These are phyloP conservation scores for Gallinago nigripennis DNA, from an alignment of 2,797 vertebrate species.

Conservation along the genomic window DNA sequence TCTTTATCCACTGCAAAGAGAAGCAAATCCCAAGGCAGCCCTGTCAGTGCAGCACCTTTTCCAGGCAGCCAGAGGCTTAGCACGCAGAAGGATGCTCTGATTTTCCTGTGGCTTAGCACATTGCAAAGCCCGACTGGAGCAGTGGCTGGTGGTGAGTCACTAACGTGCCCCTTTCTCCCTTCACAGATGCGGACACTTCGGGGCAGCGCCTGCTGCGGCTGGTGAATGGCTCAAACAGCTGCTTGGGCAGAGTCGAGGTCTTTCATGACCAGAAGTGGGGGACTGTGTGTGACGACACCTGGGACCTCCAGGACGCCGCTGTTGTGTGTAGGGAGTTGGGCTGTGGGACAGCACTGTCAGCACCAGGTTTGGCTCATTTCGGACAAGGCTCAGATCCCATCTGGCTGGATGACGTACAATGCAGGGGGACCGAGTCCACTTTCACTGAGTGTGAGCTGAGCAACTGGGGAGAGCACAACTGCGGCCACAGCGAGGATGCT, in stretches of 20 bases:
- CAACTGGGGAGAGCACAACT: background rate
- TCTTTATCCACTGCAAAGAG: background rate
- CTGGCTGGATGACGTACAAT: background rate
- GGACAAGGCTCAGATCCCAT: constrained; percentile 30
- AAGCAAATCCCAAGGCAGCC: background rate
- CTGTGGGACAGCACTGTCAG: background rate
- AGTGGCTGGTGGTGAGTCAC: rapidly evolving
- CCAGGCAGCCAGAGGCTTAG: background rate
- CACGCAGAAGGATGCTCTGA: rapidly evolving
- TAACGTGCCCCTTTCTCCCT: background rate
- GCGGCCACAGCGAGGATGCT: constrained; percentile 19
- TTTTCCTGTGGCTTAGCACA: rapidly evolving
- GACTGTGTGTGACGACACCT: constrained; percentile 25
- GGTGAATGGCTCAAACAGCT: background rate
- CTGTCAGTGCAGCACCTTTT: background rate
- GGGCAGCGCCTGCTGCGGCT: background rate
- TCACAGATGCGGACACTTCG: rapidly evolving
- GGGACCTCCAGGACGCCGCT: background rate
- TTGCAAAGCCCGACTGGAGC: background rate
- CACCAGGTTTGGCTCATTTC: background rate
- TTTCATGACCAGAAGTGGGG: constrained; percentile 26
- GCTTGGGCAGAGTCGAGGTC: constrained; percentile 50
- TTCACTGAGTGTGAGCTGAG: background rate
- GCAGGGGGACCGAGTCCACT: background rate
- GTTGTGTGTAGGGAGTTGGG: constrained; percentile 43